Base-by-base conservation (phyloP, 2,113 vertebrate genomes). In the Globicephala melas region DNA sequence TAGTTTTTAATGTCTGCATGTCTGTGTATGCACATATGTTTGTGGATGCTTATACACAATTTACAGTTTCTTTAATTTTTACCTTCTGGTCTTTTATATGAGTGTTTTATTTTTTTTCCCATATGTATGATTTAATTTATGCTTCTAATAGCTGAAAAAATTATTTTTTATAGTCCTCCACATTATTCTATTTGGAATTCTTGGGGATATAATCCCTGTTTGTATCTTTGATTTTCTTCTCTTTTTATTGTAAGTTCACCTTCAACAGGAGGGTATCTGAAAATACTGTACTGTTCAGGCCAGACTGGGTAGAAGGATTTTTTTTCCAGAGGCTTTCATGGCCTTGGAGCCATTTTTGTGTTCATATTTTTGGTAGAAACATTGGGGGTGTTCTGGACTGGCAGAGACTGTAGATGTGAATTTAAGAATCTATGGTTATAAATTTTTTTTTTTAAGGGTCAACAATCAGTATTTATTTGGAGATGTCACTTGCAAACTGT, bases 401-500 rank as follows among this genome's bases (percentile, higher is more conserved):
- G 58, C 80, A 89, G 79, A 93, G 12, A 50, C 25, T 80, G 1
- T 73, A 58, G 65, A 21, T 50, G 44, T 6, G 65, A n/a, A 93
- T 79, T 33, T 74, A 10, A 70, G 47, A 73, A 71, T 31, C 6
- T 36, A 38, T 84, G 31, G 26, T 65, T 58, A 20, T 21, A 20
- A 21, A 8, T 20, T 20, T 58, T 58, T 21, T 55, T 58, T 58
- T 58, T 84, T 38, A 90, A 53, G 89, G 92, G 95, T 97, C 98
- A 97, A 94, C 96, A 90, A 94, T 97, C 80, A 97, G 92, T 96
- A 97, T 97, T 94, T 97, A 95, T 97, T 97, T 98, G 91, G 94
- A 96, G 87, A 96, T 97, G 96, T 92, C 82, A 95, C 92, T 97
- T 97, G 97, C 95, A 97, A 84, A 97, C 90, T 97, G 96, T 97